These are phyloP conservation scores for Pachyseris speciosa DNA, from an alignment of 64 coral and sea anemone genomes.

Conservation along the genomic window DNA sequence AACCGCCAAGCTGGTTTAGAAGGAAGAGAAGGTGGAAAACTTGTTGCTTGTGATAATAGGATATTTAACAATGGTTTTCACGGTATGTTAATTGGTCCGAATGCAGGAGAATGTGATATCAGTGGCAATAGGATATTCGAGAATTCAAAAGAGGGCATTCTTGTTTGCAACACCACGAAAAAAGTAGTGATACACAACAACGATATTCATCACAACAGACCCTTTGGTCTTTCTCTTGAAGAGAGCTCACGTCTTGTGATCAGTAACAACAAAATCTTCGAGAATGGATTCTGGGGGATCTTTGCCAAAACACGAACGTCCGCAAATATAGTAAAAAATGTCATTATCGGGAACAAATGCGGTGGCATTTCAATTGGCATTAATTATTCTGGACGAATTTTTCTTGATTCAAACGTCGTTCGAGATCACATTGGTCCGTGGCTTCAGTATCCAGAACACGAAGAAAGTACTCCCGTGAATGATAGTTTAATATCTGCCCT, in stretches of 20 bases:
- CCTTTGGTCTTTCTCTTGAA: conserved; percentile 46
- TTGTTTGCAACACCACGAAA: not conserved
- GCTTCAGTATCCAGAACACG: not conserved
- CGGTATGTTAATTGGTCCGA: too few species aligned
- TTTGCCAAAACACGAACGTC: conserved; percentile 21
- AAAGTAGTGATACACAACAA: conserved; percentile 2
- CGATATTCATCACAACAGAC: too few species aligned
- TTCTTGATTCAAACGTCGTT: conserved; percentile 36
- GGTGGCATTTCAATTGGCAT: conserved; percentile 64
- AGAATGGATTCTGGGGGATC: conserved; percentile 81
- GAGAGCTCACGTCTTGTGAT: not conserved
- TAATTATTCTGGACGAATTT: conserved; percentile 74
- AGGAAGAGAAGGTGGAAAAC: too few species aligned
- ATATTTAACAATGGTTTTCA: too few species aligned
- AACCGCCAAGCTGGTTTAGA: too few species aligned
- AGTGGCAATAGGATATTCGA: too few species aligned
- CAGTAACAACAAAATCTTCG: too few species aligned
- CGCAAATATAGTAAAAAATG: conserved; percentile 39
- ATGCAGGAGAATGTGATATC: too few species aligned
- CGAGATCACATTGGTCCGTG: conserved; percentile 74
- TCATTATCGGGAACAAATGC: conserved; percentile 65
- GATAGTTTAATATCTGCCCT: not conserved
- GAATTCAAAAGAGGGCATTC: too few species aligned
- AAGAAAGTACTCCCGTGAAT: too few species aligned
- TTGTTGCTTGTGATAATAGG: too few species aligned